Percentiles rank a stretch among this genome's conserved stretches.
phyloP scores from a whole-genome alignment of 2,797 vertebrate species.

The Tragopan temminckii region DNA sequence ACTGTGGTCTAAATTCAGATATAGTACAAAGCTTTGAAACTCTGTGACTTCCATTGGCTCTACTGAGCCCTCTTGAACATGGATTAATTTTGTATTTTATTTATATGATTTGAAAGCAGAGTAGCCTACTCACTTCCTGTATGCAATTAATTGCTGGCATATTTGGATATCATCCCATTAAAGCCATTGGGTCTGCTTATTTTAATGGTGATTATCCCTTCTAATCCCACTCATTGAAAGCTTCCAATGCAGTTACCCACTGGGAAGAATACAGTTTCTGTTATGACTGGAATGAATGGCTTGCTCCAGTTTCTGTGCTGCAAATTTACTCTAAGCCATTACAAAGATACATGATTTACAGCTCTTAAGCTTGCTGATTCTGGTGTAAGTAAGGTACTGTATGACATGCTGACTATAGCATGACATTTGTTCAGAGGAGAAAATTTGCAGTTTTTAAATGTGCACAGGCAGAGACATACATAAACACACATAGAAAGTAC shows the following conservation, averaged over 20 bases:
- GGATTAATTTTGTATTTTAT: constrained; percentile 25
- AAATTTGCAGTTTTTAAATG: not conserved
- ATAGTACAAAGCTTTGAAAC: not conserved
- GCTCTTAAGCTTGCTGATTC: not conserved
- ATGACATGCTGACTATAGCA: not conserved
- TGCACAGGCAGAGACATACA: fast-evolving
- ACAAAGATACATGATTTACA: not conserved
- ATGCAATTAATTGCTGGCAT: constrained; percentile 42
- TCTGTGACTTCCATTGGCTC: not conserved
- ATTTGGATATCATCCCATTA: constrained; percentile 46
- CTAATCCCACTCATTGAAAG: constrained; percentile 61
- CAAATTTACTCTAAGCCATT: constrained; percentile 1
- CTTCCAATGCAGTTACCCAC: constrained; percentile 54
- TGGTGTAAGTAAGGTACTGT: not conserved
- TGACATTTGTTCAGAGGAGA: not conserved
- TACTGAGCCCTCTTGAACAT: not conserved
- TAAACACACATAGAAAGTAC: not conserved
- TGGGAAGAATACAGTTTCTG: constrained; percentile 41
- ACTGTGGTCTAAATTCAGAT: constrained; percentile 8
- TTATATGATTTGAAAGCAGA: constrained; percentile 27
- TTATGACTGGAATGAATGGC: constrained; percentile 17
- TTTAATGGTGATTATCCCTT: constrained; percentile 51
- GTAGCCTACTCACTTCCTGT: constrained; percentile 34
- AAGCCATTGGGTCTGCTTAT: constrained; percentile 38
- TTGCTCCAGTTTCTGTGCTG: not conserved